These are phyloP conservation scores for Aphis craccivora DNA, from an alignment of 1,140 invertebrate species.

Conservation along the genomic window DNA sequence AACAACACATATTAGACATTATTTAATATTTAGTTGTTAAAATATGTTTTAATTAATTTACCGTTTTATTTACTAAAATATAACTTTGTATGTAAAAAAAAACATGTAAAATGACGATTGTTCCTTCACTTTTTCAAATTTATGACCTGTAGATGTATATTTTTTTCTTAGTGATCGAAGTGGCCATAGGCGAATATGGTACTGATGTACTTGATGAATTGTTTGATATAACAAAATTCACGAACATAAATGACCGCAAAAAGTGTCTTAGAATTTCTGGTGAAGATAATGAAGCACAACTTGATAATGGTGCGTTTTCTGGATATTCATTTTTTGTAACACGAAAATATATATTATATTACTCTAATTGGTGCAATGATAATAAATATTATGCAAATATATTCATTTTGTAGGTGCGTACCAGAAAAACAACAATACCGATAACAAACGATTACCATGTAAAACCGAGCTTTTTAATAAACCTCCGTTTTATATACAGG, in stretches of 20 bases:
- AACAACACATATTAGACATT: too few relatives aligned
- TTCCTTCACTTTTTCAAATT: not conserved
- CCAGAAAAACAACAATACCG: not conserved
- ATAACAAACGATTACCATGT: not conserved
- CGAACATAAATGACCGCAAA: not conserved
- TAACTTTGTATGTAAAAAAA: not conserved
- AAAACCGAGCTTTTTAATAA: not conserved
- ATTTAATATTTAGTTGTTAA: not conserved
- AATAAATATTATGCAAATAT: not conserved
- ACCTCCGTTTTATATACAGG: constrained; percentile 59
- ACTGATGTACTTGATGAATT: constrained; percentile 63
- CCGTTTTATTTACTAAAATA: not conserved
- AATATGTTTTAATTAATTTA: not conserved
- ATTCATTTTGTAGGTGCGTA: not conserved
- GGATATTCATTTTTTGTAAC: not conserved
- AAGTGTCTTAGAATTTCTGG: not conserved
- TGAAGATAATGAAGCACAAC: not conserved
- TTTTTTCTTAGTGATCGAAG: constrained; percentile 75
- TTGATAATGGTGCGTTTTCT: not conserved
- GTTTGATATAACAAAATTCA: not conserved
- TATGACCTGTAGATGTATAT: not conserved
- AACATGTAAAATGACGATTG: not conserved
- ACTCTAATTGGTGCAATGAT: not conserved
- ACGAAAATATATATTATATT: not conserved
- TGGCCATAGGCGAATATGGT: constrained; percentile 77